Evolutionary conservation across 2,888 invertebrate species (phyloP).

Genomic region (Xiphydria camelus): DNA sequence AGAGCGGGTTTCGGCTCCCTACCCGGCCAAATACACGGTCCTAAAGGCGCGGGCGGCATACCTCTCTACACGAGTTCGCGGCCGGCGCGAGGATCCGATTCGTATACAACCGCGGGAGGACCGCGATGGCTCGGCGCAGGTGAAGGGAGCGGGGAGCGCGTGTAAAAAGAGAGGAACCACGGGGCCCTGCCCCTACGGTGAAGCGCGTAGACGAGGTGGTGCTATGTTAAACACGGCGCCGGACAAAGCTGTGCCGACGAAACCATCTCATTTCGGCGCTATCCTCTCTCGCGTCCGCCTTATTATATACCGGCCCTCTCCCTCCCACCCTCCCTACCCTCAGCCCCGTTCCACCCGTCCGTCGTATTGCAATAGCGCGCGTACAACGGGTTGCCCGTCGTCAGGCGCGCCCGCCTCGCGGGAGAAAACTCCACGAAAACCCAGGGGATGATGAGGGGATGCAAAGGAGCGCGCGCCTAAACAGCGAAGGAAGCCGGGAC

Average conservation of each 20-base stretch:
- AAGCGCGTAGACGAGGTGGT: conserved; percentile 50
- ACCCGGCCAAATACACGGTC: not conserved
- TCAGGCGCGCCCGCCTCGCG: conserved; percentile 8
- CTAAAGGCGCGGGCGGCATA: not conserved
- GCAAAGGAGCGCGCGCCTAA: conserved; percentile 38
- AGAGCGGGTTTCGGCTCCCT: no score
- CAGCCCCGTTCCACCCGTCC: conserved; percentile 18
- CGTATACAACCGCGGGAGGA: conserved; percentile 31
- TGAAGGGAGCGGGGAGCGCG: conserved; percentile 24
- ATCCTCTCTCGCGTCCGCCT: conserved; percentile 39
- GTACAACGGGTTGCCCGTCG: conserved; percentile 15
- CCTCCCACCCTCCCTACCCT: conserved; percentile 19
- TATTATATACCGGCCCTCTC: conserved; percentile 38
- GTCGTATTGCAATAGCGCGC: conserved; percentile 7
- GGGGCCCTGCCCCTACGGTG: conserved; percentile 37
- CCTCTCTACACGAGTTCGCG: not conserved
- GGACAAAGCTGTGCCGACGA: conserved; percentile 51
- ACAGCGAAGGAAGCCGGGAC: conserved; percentile 41
- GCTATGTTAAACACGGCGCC: conserved; percentile 54
- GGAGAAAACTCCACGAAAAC: conserved; percentile 29
- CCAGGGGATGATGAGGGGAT: no score
- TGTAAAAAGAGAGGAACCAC: conserved; percentile 39
- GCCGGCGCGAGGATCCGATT: conserved; percentile 34
- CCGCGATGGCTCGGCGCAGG: conserved; percentile 6
- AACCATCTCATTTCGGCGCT: conserved; percentile 51